Evolutionary conservation across 2,113 vertebrate species (phyloP).

Genomic region (Aspiorhynchus laticeps): DNA sequence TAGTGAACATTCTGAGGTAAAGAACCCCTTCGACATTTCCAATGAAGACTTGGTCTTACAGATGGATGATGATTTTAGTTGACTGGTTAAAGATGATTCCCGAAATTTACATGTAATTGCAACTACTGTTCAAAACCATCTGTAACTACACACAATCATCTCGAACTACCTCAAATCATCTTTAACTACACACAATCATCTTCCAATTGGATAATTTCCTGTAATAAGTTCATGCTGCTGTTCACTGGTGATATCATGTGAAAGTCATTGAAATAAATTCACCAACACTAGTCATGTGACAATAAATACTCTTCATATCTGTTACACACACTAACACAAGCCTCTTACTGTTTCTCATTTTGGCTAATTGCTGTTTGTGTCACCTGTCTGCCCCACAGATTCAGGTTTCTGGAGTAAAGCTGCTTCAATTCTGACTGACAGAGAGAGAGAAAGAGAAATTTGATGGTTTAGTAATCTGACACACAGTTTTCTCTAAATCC

Average conservation of each 20-base stretch:
- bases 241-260: background rate
- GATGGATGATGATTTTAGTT: background rate
- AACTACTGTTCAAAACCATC: constrained; percentile 5
- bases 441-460: constrained; percentile 6
- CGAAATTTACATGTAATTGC: background rate
- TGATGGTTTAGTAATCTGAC: constrained; percentile 32
- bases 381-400: constrained; percentile 24
- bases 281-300: background rate
- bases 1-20: background rate
- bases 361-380: constrained; percentile 9
- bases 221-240: constrained; percentile 13
- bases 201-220: background rate
- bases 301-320: background rate
- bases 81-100: background rate
- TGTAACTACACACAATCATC: background rate
- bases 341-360: constrained; percentile 8
- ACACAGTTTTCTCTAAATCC: constrained; percentile 12
- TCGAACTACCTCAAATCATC: constrained; percentile 9
- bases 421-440: constrained; percentile 7
- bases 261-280: background rate
- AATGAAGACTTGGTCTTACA: background rate
- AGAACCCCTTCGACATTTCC: background rate
- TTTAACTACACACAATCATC: constrained; percentile 11
- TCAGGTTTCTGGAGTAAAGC: constrained; percentile 33
- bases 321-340: constrained; percentile 31